These are phyloP conservation scores for Eilema depressum DNA, from an alignment of 2,888 invertebrate genomes.

Conservation along the genomic window DNA sequence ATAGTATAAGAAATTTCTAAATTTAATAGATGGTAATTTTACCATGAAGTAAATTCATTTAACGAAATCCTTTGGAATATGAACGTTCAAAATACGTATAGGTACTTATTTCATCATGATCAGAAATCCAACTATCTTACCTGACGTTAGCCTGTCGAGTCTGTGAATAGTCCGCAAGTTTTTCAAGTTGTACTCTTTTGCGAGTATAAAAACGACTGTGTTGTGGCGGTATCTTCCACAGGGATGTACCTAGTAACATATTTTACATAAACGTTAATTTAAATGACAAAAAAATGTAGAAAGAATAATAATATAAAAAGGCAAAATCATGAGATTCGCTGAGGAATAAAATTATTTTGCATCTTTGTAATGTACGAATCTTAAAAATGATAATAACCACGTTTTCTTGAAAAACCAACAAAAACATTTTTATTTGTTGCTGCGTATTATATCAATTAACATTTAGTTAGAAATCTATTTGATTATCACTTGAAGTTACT, in stretches of 20 bases:
- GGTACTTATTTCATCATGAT: neutral
- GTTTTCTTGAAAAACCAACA: neutral
- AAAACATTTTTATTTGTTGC: constrained; percentile 1
- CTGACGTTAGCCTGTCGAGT: constrained; percentile 98
- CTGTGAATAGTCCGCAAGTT: constrained; percentile 98
- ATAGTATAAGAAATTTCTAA: constrained; percentile 7
- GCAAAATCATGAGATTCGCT: constrained; percentile 1
- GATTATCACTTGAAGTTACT: constrained; percentile 15
- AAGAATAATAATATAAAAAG: neutral
- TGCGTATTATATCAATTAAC: neutral
- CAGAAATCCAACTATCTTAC: constrained; percentile 71
- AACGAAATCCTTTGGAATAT: too few species aligned
- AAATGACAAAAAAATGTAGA: neutral
- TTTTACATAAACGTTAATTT: constrained; percentile 36
- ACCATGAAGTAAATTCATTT: neutral
- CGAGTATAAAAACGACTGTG: constrained; percentile 98
- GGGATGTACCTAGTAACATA: constrained; percentile 93
- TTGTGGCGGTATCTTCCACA: constrained; percentile 99
- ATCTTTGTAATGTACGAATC: neutral
- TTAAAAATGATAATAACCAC: neutral
- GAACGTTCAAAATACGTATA: too few species aligned
- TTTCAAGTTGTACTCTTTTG: constrained; percentile 97
- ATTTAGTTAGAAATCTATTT: constrained; percentile 7
- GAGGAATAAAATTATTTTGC: neutral
- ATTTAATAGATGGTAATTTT: neutral